Conservation (phyloP, 1,140 invertebrate genomes). For the Drosophila willistoni region DNA sequence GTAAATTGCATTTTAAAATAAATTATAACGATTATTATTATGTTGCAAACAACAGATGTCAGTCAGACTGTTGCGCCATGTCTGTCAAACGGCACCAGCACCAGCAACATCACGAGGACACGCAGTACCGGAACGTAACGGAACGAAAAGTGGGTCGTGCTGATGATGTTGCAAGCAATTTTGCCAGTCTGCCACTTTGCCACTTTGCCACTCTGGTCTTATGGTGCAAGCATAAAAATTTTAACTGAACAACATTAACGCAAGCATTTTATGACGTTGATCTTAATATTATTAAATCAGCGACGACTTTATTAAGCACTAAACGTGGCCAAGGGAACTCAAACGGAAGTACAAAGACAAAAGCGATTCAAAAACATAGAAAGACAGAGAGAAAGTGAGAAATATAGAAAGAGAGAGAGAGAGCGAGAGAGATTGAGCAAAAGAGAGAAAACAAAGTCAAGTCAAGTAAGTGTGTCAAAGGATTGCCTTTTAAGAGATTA, state of each 20-base stretch:
- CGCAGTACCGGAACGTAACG: background rate
- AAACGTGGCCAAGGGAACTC: conserved; percentile 25
- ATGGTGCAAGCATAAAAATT: conserved; percentile 74
- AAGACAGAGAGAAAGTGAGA: background rate
- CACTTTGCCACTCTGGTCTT: conserved; percentile 74
- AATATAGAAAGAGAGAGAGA: background rate
- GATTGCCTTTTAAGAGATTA: background rate
- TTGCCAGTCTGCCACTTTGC: conserved; percentile 58
- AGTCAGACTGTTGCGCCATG: conserved; percentile 36
- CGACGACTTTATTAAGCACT: conserved; percentile 67
- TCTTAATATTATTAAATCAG: conserved; percentile 79
- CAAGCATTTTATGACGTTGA: conserved; percentile 74
- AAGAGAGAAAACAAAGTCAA: background rate
- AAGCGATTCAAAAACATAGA: background rate
- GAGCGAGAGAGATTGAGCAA: background rate
- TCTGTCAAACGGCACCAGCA: conserved; percentile 31
- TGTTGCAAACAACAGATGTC: conserved; percentile 79
- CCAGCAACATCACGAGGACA: background rate
- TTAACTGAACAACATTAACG: conserved; percentile 79
- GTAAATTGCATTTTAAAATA: conserved; percentile 81
- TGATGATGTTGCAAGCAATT: conserved; percentile 47
- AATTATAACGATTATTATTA: conserved; percentile 81
- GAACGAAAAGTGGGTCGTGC: conserved; percentile 4
- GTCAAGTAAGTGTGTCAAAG: background rate
- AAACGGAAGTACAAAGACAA: background rate